These are phyloP conservation scores for Boleophthalmus pectinirostris DNA, from an alignment of 2,113 vertebrate genomes.

Conservation along the genomic window DNA sequence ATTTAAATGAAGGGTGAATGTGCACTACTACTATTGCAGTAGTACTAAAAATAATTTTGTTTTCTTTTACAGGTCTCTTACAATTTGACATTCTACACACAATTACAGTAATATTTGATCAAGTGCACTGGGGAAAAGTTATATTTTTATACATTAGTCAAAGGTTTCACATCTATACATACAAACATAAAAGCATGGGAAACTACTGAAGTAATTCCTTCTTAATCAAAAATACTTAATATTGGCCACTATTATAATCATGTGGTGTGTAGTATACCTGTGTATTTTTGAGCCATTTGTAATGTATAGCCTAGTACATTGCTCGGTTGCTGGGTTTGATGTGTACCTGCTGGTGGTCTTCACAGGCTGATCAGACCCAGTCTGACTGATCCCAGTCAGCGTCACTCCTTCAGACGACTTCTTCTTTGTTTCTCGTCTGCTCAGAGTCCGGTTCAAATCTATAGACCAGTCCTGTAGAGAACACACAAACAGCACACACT, in stretches of 20 bases:
- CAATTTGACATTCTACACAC: not conserved
- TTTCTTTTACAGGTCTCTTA: no score
- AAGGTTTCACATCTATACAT: not conserved
- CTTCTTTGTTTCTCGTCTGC: slow-evolving; percentile 88
- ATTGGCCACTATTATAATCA: not conserved
- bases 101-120: not conserved
- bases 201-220: no score
- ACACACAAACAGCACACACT: slow-evolving; percentile 40
- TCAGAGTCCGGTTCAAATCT: slow-evolving; percentile 93
- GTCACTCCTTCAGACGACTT: slow-evolving; percentile 89
- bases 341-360: slow-evolving; percentile 88
- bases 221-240: no score
- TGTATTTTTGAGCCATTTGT: not conserved
- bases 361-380: slow-evolving; percentile 81
- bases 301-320: not conserved
- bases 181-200: no score
- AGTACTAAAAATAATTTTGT: not conserved
- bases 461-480: slow-evolving; percentile 89
- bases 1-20: not conserved
- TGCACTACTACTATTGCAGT: not conserved
- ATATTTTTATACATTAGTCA: not conserved
- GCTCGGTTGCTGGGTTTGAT: no score
- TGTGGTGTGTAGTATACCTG: not conserved
- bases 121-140: not conserved
- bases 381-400: slow-evolving; percentile 90